Evolutionary conservation across 2,113 vertebrate genomes (phyloP).

Genomic region (Callipepla squamata): DNA sequence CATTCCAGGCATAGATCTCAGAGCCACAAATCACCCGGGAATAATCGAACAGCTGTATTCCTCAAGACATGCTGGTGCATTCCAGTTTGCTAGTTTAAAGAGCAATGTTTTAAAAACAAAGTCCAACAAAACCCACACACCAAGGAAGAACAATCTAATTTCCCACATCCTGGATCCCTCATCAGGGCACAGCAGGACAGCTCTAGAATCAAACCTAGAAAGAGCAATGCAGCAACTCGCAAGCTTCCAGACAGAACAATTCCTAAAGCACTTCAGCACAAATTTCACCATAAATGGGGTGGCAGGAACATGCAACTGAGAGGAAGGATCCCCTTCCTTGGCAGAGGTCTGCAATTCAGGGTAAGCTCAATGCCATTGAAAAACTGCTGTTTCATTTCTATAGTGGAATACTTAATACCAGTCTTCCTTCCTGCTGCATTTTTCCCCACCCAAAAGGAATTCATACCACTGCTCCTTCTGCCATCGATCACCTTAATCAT

Average conservation of each 20-base stretch:
- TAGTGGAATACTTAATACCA: not conserved
- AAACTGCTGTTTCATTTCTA: not conserved
- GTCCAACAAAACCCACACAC: not conserved
- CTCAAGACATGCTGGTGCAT: not conserved
- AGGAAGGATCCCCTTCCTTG: not conserved
- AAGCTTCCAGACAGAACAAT: not conserved
- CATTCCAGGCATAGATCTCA: not conserved
- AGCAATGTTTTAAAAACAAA: not conserved
- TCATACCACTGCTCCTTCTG: not conserved
- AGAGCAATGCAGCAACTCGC: not conserved
- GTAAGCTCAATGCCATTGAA: not conserved
- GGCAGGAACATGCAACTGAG: not conserved
- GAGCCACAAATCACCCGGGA: not conserved
- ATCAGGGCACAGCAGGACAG: not conserved
- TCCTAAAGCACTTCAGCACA: not conserved
- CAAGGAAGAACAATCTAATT: not conserved
- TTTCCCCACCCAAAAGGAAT: not conserved
- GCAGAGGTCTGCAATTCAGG: not conserved
- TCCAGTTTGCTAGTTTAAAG: not conserved
- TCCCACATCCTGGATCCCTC: not conserved
- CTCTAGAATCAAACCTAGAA: not conserved
- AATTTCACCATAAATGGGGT: not conserved
- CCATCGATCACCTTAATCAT: not conserved
- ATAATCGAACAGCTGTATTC: not conserved
- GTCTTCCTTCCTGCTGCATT: not conserved